Evolutionary conservation across 2,888 invertebrate species (phyloP), one percentile per base, ranked within the genome.

Genomic region (Scrobipalpa costella): DNA sequence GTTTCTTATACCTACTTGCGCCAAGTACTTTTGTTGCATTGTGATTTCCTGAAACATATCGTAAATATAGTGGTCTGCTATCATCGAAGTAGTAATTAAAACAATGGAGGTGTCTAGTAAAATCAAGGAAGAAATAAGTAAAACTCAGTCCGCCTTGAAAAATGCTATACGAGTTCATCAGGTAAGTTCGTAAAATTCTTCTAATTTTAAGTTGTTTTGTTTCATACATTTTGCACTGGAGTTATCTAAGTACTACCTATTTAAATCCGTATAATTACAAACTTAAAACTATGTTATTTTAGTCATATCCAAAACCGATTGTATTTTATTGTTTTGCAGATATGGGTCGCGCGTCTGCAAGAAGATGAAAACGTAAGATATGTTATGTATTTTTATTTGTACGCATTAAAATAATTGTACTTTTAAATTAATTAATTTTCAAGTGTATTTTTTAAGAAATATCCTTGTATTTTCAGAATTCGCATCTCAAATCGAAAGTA

Each of bases 111-210:
- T 93, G 71, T 93, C 93, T 66, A 93, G 92, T 77, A 90, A 92
- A 82, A 91, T 93, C 76, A 93, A 93, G 76, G 93, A 93, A 84
- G 93, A 93, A 76, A 93, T 94, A 79, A 86, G 92, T 65, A 89
- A 89, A 83, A 92, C 93, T 68, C 94, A 94, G 79, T 88, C 88
- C 64, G 93, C 93, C 75, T 87, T 94, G 75, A 93, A 92, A 88
- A 93, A 92, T 79, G 93, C 94, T 67, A 93, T 94, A 76, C 89
- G 92, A 76, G 87, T 93, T 81, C 94, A 94, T 87, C 93, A 94
- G 92, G 94, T 93, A 81, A 84, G 84, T 80, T 65, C 21, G 21
- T 17, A 49, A 49, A 49, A 49, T 49, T 21, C 57, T 15, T 57
- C 40, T 60, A 52, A 33, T 64, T 63, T 57, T 2, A 13, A 13